These are phyloP conservation scores for Erythrocercus mccallii DNA, from an alignment of 2,113 vertebrate species.

Conservation along the genomic window DNA sequence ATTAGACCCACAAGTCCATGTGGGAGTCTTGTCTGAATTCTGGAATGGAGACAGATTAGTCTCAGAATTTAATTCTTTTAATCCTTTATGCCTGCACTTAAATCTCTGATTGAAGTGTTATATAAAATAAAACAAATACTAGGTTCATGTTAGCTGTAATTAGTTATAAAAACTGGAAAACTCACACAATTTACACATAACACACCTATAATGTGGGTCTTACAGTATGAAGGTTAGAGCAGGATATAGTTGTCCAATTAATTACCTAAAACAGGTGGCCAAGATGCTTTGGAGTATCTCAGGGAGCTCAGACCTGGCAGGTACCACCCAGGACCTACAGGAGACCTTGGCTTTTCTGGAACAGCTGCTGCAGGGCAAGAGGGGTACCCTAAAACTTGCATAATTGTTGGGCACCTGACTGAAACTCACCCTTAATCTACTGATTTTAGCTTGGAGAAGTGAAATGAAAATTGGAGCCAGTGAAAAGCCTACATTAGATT, in stretches of 20 bases:
- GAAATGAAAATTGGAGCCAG: not conserved
- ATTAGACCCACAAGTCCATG: rapidly evolving
- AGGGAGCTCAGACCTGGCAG: not conserved
- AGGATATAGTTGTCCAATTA: not conserved
- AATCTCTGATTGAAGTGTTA: not conserved
- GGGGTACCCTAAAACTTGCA: not conserved
- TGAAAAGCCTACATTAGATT: not conserved
- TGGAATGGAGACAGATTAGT: not conserved
- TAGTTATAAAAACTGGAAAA: not conserved
- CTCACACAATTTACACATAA: not conserved
- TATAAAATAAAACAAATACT: not conserved
- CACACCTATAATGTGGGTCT: not conserved
- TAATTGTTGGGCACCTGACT: not conserved
- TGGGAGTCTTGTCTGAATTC: not conserved
- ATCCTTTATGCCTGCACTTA: not conserved
- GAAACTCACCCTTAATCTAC: not conserved
- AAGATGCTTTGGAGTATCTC: not conserved
- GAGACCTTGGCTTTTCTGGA: not conserved
- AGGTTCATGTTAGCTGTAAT: not conserved
- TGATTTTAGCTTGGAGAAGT: not conserved
- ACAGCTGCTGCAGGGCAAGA: not conserved
- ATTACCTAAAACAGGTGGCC: not conserved
- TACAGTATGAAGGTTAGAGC: not conserved
- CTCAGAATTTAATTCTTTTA: not conserved
- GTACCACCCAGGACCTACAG: not conserved